A percentile compares a stretch with the other conserved stretches of the same genome.
Evolutionary conservation across 2,888 invertebrate species (phyloP).

Genomic region (Herminia tarsipennalis): DNA sequence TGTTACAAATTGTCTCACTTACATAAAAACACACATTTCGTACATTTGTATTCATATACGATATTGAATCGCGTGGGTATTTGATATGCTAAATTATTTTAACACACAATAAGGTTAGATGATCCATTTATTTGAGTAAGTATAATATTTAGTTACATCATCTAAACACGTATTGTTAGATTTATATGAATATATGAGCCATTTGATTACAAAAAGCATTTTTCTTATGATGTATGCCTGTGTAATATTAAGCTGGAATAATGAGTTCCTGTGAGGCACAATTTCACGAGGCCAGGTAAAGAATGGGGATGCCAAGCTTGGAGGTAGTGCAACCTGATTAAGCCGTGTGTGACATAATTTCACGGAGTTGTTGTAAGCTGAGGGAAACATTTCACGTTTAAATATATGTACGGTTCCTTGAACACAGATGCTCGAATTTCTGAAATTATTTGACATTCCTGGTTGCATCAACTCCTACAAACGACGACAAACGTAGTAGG

Average conservation of each 20-base stretch:
- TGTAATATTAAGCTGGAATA: too few species aligned
- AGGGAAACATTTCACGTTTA: constrained; percentile 40
- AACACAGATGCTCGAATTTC: constrained; percentile 30
- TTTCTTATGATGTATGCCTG: too few species aligned
- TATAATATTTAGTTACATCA: too few species aligned
- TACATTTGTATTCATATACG: constrained; percentile 13
- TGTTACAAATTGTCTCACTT: constrained; percentile 27
- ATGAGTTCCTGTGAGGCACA: background rate
- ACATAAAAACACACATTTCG: constrained; percentile 10
- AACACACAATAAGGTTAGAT: background rate
- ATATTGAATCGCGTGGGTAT: background rate
- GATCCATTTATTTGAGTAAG: too few species aligned
- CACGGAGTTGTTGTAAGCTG: constrained; percentile 35
- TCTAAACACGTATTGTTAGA: too few species aligned
- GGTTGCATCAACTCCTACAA: too few species aligned
- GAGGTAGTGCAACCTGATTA: constrained; percentile 14
- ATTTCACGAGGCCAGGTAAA: background rate
- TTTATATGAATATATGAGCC: too few species aligned
- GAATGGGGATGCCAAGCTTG: background rate
- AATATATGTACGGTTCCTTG: constrained; percentile 36
- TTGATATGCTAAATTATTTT: background rate
- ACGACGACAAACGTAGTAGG: too few species aligned
- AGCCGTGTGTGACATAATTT: constrained; percentile 25
- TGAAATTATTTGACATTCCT: constrained; percentile 48
- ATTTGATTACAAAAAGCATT: too few species aligned